Evolutionary conservation across 2,797 vertebrate species (phyloP).

Genomic region (Pangasius mekongensis): DNA sequence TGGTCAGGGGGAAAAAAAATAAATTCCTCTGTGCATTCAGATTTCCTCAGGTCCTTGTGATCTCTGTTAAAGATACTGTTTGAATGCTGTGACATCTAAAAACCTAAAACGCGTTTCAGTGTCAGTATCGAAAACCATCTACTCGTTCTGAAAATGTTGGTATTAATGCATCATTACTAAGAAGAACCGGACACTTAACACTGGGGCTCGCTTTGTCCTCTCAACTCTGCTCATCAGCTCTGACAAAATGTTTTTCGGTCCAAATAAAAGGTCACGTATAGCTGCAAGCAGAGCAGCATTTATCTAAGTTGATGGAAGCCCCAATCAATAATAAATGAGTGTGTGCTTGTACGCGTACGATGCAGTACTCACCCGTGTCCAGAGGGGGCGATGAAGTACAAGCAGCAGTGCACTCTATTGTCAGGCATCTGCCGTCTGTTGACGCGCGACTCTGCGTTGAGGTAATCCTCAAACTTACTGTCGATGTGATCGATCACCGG

Average conservation of each 20-base stretch:
- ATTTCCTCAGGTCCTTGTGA: neutral
- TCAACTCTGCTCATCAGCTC: too few species aligned
- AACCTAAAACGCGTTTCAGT: too few species aligned
- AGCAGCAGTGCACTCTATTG: slow-evolving; percentile 91
- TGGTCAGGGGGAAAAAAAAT: neutral
- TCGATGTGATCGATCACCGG: slow-evolving; percentile 95
- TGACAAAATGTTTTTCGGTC: too few species aligned
- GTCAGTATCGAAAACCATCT: too few species aligned
- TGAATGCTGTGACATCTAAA: too few species aligned
- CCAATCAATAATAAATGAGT: neutral
- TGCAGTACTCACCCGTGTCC: slow-evolving; percentile 87
- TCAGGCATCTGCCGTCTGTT: slow-evolving; percentile 95
- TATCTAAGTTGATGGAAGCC: neutral
- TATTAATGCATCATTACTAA: neutral
- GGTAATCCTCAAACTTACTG: slow-evolving; percentile 96
- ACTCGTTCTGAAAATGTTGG: too few species aligned
- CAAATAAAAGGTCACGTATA: too few species aligned
- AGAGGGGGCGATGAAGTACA: slow-evolving; percentile 96
- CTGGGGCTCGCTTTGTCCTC: too few species aligned
- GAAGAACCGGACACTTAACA: neutral
- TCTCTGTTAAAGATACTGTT: neutral
- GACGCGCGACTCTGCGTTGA: slow-evolving; percentile 94
- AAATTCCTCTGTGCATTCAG: too few species aligned
- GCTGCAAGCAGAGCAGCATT: neutral
- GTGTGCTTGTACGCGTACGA: too few species aligned